phyloP scores from a whole-genome alignment of 2,113 vertebrate genomes.

The Platycercus adscitus region DNA sequence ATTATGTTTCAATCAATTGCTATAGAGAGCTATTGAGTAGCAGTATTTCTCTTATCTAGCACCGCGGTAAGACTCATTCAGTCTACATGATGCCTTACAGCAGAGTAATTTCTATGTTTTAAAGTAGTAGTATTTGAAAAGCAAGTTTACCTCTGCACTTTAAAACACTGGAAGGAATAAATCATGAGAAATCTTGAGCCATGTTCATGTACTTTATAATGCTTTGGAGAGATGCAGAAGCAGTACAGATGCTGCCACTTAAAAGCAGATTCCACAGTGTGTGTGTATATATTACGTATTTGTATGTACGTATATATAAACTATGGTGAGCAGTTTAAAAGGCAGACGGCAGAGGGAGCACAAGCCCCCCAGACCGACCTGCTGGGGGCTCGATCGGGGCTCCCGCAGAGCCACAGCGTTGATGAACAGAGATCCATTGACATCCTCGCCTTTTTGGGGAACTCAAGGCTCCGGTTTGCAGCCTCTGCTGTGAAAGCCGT shows the following conservation, averaged over 20 bases:
- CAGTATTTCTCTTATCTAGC: background rate
- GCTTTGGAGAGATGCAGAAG: background rate
- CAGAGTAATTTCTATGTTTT: background rate
- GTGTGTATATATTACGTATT: fast-evolving
- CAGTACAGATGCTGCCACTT: background rate
- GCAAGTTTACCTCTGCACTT: background rate
- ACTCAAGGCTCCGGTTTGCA: fast-evolving
- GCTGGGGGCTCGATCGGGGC: background rate
- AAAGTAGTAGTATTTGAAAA: background rate
- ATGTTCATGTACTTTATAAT: fast-evolving
- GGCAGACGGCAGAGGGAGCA: slow-evolving; percentile 55
- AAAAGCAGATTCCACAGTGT: background rate
- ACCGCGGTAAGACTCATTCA: background rate
- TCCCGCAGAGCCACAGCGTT: background rate
- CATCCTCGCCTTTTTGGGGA: fast-evolving
- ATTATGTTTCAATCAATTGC: background rate
- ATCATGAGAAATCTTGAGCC: background rate
- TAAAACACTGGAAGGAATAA: background rate
- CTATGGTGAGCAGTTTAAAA: background rate
- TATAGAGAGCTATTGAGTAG: background rate
- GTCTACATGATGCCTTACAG: background rate
- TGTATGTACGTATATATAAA: background rate
- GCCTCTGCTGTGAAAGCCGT: too few relatives aligned
- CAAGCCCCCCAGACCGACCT: background rate
- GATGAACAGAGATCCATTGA: fast-evolving